A percentile compares a stretch with the other conserved stretches of the same genome.
Conservation (phyloP, 2,797 vertebrate genomes). For the Microhierax caerulescens region DNA sequence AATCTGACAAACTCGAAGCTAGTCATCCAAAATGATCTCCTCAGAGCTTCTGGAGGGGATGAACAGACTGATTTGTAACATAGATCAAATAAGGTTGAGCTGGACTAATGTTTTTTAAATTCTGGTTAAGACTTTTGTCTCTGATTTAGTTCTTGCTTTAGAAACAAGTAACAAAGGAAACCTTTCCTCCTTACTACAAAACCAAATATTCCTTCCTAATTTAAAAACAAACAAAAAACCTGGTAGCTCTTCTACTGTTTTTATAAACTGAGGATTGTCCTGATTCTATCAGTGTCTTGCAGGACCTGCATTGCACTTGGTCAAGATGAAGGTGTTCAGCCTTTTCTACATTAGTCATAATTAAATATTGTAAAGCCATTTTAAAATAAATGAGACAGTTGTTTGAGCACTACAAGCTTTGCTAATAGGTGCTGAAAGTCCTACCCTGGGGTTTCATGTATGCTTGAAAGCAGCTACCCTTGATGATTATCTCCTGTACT, state of each 20-base stretch:
- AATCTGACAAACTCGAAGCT: neutral
- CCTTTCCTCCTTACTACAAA: neutral
- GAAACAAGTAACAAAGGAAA: neutral
- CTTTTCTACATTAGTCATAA: neutral
- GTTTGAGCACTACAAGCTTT: neutral
- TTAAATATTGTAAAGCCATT: neutral
- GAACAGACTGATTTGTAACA: neutral
- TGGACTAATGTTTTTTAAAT: neutral
- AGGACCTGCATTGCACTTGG: neutral
- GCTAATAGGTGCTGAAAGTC: neutral
- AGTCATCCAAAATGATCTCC: neutral
- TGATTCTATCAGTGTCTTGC: neutral
- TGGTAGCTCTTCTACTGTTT: neutral
- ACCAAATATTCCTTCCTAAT: neutral
- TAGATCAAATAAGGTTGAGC: neutral
- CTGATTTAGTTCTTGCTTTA: neutral
- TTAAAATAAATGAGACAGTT: neutral
- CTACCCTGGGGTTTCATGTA: neutral
- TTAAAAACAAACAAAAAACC: neutral
- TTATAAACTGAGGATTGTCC: neutral
- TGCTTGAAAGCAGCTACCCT: neutral
- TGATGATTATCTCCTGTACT: conserved; percentile 29
- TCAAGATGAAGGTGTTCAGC: neutral
- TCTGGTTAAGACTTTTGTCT: neutral
- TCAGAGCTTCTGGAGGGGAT: neutral